Base-by-base conservation (phyloP, 2,113 vertebrate genomes). In the Thunnus thynnus region DNA sequence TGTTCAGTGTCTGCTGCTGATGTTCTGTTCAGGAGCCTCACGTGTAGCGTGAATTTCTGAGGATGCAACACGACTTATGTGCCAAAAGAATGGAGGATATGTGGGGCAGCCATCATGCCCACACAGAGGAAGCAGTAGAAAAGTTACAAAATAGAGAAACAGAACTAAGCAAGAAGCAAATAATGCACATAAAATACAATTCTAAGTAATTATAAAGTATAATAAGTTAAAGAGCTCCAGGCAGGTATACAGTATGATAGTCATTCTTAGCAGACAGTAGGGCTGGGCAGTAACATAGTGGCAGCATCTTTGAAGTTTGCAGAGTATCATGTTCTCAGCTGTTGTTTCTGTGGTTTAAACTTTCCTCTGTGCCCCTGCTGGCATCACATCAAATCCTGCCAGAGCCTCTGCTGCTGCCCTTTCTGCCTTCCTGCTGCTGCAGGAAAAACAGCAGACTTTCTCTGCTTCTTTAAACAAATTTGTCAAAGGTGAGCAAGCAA, bases 401-500 rank as follows among this genome's bases (percentile, higher is more conserved):
- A 58, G 8, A 81, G 69, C 71, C 57, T 83, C 60, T 13, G 1
- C 68, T 50, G 64, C 27, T 17, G 56, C 63, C 70, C 60, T 77
- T 18, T 71, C 65, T 63, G 54, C 73, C 27, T 27, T 72, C 47
- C 52, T 1, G 27, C 78, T 65, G 72, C 67, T 73, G 41, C 16
- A 67, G 44, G 30, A 52, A 36, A 58, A 64, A 41, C 44, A 17
- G 41, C 46, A 71, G 41, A 74, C 60, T 65, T 20, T 41, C 60
- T 66, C 62, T 68, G 22, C 68, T 73, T 41, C 75, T 80, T 87
- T 83, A 69, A 80, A 87, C 61, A 73, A 73, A 77, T 76, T 82
- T 88, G 75, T 80, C 84, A 86, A 91, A 85, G 81, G 85, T 86
- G 86, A 86, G 66, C 72, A 73, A 88, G 75, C 68, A 84, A 81